phyloP scores from a whole-genome alignment of 2,888 invertebrate genomes.

The Megastigmus dorsalis region DNA sequence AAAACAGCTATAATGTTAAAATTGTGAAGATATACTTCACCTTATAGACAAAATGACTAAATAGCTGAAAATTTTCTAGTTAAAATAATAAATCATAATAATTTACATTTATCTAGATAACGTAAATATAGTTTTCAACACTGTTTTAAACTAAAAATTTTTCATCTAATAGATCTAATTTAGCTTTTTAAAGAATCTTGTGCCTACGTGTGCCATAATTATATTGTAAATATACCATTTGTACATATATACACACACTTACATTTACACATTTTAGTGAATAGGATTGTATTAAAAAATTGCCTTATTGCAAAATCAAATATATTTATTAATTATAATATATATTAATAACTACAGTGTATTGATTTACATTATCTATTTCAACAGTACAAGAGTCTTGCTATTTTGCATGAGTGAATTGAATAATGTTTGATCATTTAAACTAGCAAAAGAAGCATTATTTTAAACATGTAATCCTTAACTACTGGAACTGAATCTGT shows the following conservation, averaged over 20 bases:
- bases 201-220: conserved; percentile 51
- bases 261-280: conserved; percentile 51
- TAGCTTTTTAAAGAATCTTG: conserved; percentile 12
- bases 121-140: conserved; percentile 19
- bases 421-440: conserved; percentile 43
- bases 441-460: conserved; percentile 29
- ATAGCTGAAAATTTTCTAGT: not conserved
- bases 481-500: no score
- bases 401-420: conserved; percentile 28
- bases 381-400: conserved; percentile 46
- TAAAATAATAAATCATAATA: not conserved
- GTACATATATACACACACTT: conserved; percentile 41
- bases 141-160: conserved; percentile 10
- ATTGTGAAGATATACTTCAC: no score
- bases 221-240: conserved; percentile 57
- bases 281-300: conserved; percentile 55
- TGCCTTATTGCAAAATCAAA: conserved; percentile 52
- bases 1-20: no score
- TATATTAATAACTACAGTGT: conserved; percentile 58
- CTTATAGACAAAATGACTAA: no score
- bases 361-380: conserved; percentile 54
- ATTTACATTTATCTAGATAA: not conserved
- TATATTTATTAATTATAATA: conserved; percentile 57
- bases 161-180: not conserved
- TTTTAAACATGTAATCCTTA: no score